Evolutionary conservation across 2,113 vertebrate genomes (phyloP).

Genomic region (Neolamprologus cancellatus): DNA sequence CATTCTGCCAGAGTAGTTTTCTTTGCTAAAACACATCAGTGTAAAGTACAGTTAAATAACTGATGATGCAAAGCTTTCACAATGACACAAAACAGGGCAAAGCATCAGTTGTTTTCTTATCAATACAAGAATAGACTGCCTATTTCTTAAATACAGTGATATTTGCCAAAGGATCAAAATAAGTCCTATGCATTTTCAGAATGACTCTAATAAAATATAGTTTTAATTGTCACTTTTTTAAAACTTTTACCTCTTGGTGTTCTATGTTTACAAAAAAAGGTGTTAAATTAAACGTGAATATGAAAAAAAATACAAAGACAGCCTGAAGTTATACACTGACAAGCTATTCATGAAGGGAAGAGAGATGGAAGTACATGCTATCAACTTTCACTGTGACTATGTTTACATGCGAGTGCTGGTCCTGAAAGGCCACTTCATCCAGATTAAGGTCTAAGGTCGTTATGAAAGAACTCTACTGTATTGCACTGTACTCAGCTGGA

Average conservation of each 20-base stretch:
- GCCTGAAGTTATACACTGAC: not conserved
- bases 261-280: not conserved
- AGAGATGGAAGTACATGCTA: not conserved
- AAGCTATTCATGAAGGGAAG: not conserved
- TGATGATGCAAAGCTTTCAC: not conserved
- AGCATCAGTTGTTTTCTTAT: not conserved
- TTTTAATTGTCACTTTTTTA: not conserved
- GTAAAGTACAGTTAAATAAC: not conserved
- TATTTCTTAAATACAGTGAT: not conserved
- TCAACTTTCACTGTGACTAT: not conserved
- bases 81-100: not conserved
- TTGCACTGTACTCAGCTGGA: conserved; percentile 13
- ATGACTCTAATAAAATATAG: not conserved
- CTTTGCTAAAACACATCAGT: not conserved
- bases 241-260: not conserved
- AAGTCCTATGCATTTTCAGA: not conserved
- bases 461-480: conserved; percentile 43
- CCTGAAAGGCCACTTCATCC: conserved; percentile 42
- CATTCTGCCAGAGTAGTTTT: not conserved
- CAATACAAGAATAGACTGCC: not conserved
- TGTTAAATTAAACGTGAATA: not conserved
- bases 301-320: not conserved
- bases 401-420: not conserved
- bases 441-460: conserved; percentile 10
- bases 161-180: not conserved